Percentiles rank a stretch among this genome's conserved stretches.
Conservation (phyloP, 2,797 vertebrate species). For the Scyliorhinus canicula region DNA sequence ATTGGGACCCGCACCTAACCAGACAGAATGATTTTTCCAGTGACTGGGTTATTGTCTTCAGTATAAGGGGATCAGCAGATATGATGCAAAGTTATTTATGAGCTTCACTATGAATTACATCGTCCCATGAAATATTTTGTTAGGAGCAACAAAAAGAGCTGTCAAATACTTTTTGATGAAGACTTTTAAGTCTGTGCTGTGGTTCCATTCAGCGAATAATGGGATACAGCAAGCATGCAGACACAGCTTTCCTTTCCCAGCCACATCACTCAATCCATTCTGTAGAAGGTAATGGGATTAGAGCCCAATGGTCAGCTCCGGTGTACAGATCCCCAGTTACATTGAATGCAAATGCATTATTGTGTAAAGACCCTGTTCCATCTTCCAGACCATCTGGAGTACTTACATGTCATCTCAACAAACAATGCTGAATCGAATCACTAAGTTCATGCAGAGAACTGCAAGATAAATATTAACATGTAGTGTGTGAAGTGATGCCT, state of each 20-base stretch:
- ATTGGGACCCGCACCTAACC: too few relatives aligned
- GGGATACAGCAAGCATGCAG: neutral
- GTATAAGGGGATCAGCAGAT: neutral
- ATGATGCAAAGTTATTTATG: neutral
- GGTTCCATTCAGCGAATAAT: neutral
- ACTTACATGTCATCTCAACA: neutral
- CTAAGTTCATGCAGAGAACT: neutral
- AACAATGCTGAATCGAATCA: neutral
- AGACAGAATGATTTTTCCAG: too few relatives aligned
- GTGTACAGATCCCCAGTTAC: neutral
- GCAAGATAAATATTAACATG: neutral
- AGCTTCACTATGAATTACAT: neutral
- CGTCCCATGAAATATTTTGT: neutral
- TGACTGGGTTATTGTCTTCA: neutral
- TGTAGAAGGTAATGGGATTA: constrained; percentile 12
- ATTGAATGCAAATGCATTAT: neutral
- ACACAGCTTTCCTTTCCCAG: neutral
- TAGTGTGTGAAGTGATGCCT: neutral
- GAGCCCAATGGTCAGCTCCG: neutral
- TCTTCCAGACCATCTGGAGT: neutral
- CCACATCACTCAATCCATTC: neutral
- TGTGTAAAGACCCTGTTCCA: neutral
- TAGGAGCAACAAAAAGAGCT: neutral
- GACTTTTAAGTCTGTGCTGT: neutral
- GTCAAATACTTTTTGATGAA: neutral